These are phyloP conservation scores for Clarias pachynema DNA, from an alignment of 2,797 vertebrate genomes.

Conservation along the genomic window DNA sequence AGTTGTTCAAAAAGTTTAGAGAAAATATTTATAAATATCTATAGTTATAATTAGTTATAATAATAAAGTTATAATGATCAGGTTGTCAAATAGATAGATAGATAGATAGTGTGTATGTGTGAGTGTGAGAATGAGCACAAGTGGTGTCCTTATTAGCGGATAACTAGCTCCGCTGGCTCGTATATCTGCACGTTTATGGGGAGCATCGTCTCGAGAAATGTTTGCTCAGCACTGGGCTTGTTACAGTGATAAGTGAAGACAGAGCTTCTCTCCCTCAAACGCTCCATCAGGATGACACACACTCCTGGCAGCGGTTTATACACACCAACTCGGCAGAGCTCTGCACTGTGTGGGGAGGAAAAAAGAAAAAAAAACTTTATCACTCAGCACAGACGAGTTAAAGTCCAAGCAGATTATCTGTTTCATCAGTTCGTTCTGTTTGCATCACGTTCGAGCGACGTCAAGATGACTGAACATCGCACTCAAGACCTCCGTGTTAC, in stretches of 20 bases:
- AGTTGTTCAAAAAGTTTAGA: too few species aligned
- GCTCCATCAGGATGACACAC: conserved; percentile 65
- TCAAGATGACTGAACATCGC: not conserved
- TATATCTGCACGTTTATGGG: conserved; percentile 58
- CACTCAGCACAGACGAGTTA: not conserved
- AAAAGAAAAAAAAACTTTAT: not conserved
- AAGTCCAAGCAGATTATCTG: not conserved
- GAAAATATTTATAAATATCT: too few species aligned
- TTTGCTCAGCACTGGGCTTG: conserved; percentile 65
- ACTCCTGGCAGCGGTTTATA: conserved; percentile 59
- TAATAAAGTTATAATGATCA: too few species aligned
- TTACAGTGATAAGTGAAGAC: conserved; percentile 68
- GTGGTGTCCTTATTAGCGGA: conserved; percentile 61
- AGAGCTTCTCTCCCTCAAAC: conserved; percentile 63
- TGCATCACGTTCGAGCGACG: not conserved
- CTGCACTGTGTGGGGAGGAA: conserved; percentile 9
- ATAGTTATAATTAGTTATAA: too few species aligned
- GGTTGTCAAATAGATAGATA: too few species aligned
- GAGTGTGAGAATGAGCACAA: conserved; percentile 48
- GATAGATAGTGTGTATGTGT: not conserved
- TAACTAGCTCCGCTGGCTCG: conserved; percentile 63
- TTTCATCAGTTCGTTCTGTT: conserved; percentile 1
- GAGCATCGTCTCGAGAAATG: conserved; percentile 63
- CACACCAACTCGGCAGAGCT: conserved; percentile 43
- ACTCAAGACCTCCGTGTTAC: conserved; percentile 1